Conservation (phyloP, 2,797 vertebrate species). For the Leuciscus waleckii region DNA sequence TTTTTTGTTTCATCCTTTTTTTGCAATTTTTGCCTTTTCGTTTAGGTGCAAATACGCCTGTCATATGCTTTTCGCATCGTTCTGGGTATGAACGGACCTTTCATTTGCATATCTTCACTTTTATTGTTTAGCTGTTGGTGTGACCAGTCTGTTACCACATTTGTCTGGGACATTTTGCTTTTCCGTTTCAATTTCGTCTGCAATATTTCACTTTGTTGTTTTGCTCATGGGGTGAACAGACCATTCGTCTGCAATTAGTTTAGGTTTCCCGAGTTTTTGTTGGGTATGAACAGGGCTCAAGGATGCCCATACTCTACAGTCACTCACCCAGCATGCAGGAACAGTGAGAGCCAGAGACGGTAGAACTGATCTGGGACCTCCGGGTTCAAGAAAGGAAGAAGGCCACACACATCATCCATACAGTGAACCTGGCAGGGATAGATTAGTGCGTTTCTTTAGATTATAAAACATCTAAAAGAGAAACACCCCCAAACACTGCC, state of each 20-base stretch:
- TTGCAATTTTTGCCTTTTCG: neutral
- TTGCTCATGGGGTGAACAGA: neutral
- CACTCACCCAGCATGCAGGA: slow-evolving; percentile 94
- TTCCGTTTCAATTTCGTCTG: neutral
- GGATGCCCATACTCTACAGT: neutral
- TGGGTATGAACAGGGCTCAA: neutral
- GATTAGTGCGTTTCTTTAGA: neutral
- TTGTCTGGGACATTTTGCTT: neutral
- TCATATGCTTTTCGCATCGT: neutral
- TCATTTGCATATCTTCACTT: neutral
- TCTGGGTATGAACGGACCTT: neutral
- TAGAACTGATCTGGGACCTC: slow-evolving; percentile 98
- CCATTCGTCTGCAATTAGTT: neutral
- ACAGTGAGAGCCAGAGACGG: slow-evolving; percentile 96
- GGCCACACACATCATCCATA: slow-evolving; percentile 97
- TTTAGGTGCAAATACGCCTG: neutral
- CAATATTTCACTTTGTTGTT: neutral
- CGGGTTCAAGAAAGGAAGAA: slow-evolving; percentile 96
- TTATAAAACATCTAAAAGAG: slow-evolving; percentile 8
- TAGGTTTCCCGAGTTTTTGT: neutral
- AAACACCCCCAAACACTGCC: slow-evolving; percentile 6
- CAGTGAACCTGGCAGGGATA: slow-evolving; percentile 87
- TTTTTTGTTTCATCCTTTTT: neutral
- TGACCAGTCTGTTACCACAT: neutral
- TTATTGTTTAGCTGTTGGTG: neutral